phyloP scores from a whole-genome alignment of 2,888 invertebrate species.

The Chrysodeixis includens region DNA sequence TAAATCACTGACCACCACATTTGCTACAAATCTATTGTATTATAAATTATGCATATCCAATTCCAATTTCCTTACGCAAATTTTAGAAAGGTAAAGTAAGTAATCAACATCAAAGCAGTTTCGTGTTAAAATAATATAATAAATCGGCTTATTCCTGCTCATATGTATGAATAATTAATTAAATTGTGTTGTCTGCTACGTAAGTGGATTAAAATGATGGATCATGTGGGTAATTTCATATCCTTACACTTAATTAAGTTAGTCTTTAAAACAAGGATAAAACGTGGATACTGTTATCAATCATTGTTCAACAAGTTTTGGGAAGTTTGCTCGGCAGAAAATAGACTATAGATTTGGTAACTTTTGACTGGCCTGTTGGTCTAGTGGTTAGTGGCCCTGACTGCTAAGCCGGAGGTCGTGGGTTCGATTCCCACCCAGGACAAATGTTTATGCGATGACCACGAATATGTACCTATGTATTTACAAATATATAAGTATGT shows the following conservation, averaged over 20 bases:
- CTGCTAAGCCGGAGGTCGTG: too few species aligned
- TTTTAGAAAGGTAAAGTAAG: constrained; percentile 15
- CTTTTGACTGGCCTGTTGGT: too few species aligned
- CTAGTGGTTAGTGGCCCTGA: too few species aligned
- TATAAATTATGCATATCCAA: neutral
- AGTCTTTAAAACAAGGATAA: constrained; percentile 21
- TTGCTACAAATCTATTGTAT: too few species aligned
- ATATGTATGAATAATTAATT: constrained; percentile 59
- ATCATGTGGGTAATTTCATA: constrained; percentile 51
- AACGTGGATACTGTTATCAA: constrained; percentile 30
- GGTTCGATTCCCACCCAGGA: too few species aligned
- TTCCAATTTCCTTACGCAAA: constrained; percentile 7
- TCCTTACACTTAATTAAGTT: constrained; percentile 42
- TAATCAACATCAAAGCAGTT: constrained; percentile 37
- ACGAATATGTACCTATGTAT: too few species aligned
- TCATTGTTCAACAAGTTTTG: constrained; percentile 3
- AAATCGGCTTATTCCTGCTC: constrained; percentile 47
- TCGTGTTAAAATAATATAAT: constrained; percentile 49
- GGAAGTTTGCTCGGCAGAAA: neutral
- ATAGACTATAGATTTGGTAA: neutral
- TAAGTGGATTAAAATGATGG: constrained; percentile 56
- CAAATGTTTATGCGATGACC: too few species aligned
- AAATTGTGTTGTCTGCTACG: constrained; percentile 55
- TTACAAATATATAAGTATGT: too few species aligned
- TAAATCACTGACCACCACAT: too few species aligned